Conservation (phyloP, 2,888 invertebrate species). For the Microplitis manilae region DNA sequence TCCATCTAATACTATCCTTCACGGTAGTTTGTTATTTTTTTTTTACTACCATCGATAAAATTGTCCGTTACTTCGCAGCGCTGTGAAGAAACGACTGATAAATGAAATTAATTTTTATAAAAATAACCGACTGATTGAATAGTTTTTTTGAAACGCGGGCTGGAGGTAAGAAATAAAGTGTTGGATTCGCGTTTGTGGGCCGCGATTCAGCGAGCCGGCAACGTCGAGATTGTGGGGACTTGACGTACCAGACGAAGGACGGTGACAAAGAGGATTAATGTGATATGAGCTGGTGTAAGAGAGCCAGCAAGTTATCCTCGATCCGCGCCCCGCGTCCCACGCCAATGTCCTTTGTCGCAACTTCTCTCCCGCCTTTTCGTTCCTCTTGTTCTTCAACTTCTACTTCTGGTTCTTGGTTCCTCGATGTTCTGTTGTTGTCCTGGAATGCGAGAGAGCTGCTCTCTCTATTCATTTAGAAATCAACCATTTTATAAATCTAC, state of each 20-base stretch:
- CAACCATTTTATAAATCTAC: constrained; percentile 36
- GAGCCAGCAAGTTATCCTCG: constrained; percentile 33
- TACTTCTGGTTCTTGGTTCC: constrained; percentile 34
- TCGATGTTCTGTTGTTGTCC: constrained; percentile 41
- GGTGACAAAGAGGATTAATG: constrained; percentile 30
- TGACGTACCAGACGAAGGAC: constrained; percentile 47
- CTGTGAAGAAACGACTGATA: background rate
- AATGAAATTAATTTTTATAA: background rate
- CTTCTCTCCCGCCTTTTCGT: constrained; percentile 41
- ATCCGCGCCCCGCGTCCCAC: constrained; percentile 54
- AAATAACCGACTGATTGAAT: background rate
- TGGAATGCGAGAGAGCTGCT: constrained; percentile 51
- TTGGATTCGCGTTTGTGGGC: constrained; percentile 42
- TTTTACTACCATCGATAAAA: background rate
- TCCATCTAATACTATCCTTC: background rate
- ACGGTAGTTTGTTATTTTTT: background rate
- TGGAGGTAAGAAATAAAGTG: constrained; percentile 11
- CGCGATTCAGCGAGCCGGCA: constrained; percentile 57
- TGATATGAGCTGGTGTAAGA: constrained; percentile 32
- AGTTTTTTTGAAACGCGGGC: background rate
- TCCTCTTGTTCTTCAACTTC: constrained; percentile 31
- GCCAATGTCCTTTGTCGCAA: constrained; percentile 69
- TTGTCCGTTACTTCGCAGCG: background rate
- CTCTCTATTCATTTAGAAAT: constrained; percentile 35
- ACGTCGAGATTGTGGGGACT: constrained; percentile 55